These are phyloP conservation scores for Melanerpes aurifrons DNA, from an alignment of 2,113 vertebrate species.

Conservation along the genomic window DNA sequence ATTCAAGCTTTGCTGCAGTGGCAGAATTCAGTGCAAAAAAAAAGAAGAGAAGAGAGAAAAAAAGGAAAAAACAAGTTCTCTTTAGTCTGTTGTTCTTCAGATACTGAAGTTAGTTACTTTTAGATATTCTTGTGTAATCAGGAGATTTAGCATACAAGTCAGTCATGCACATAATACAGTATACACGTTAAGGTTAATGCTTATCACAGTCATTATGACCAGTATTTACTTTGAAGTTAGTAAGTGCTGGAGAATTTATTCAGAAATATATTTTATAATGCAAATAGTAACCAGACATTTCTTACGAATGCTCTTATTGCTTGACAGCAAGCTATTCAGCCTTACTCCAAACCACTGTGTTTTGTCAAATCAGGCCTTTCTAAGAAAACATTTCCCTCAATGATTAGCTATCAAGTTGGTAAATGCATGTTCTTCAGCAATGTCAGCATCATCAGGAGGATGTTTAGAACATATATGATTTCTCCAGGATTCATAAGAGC, in stretches of 20 bases:
- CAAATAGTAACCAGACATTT: background rate
- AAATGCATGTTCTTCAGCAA: background rate
- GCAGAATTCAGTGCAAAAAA: background rate
- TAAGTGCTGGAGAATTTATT: background rate
- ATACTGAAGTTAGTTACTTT: background rate
- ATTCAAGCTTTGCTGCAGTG: background rate
- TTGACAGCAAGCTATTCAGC: background rate
- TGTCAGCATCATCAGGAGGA: background rate
- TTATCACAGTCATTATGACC: background rate
- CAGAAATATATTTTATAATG: background rate
- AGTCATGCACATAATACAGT: background rate
- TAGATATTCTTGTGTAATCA: background rate
- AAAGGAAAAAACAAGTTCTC: background rate
- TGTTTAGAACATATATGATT: background rate
- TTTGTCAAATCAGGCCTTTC: background rate
- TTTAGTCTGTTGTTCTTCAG: background rate
- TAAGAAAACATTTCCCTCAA: background rate
- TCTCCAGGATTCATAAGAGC: background rate
- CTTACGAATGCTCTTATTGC: background rate
- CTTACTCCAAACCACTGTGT: background rate
- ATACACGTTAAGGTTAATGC: background rate
- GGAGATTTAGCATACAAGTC: background rate
- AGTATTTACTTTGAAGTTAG: background rate
- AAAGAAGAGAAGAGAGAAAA: background rate
- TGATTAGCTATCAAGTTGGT: background rate